These are phyloP conservation scores for Hololepta plana DNA, from an alignment of 2,888 invertebrate genomes.

Conservation along the genomic window DNA sequence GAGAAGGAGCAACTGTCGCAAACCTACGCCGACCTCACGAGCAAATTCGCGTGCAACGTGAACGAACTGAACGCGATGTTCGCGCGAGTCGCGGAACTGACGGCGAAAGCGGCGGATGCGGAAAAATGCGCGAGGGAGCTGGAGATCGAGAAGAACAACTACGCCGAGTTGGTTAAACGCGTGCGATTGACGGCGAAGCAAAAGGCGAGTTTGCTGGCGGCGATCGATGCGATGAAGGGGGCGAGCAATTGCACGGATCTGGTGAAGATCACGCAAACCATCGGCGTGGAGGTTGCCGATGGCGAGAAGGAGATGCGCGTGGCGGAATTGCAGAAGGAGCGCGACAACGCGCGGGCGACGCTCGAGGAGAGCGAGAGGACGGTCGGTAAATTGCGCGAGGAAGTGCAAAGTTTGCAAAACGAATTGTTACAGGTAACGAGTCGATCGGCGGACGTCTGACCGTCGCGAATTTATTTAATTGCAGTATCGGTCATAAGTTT, in stretches of 20 bases:
- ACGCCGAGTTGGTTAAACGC: conserved; percentile 11
- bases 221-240: conserved; percentile 9
- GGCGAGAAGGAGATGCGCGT: conserved; percentile 10
- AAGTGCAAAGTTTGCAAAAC: conserved; percentile 11
- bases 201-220: conserved; percentile 19
- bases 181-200: conserved; percentile 15
- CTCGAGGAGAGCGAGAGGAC: conserved; percentile 11
- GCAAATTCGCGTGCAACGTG: conserved; percentile 7
- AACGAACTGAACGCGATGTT: conserved; percentile 10
- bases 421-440: conserved; percentile 9
- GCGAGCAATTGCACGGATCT: conserved; percentile 11
- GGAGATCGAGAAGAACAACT: conserved; percentile 11
- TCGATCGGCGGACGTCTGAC: no score
- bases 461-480: no score
- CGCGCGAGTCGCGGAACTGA: conserved; percentile 10
- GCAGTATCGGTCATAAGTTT: no score
- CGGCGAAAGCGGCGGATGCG: conserved; percentile 11
- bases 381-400: conserved; percentile 10
- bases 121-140: conserved; percentile 11
- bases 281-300: conserved; percentile 4
- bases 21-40: conserved; percentile 6
- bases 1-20: conserved; percentile 11
- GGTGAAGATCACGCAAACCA: conserved; percentile 10
- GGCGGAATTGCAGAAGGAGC: conserved; percentile 11
- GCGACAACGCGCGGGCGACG: conserved; percentile 9